Evolutionary conservation across 2,888 invertebrate species (phyloP).

Genomic region (Agonopterix alstromeriana): DNA sequence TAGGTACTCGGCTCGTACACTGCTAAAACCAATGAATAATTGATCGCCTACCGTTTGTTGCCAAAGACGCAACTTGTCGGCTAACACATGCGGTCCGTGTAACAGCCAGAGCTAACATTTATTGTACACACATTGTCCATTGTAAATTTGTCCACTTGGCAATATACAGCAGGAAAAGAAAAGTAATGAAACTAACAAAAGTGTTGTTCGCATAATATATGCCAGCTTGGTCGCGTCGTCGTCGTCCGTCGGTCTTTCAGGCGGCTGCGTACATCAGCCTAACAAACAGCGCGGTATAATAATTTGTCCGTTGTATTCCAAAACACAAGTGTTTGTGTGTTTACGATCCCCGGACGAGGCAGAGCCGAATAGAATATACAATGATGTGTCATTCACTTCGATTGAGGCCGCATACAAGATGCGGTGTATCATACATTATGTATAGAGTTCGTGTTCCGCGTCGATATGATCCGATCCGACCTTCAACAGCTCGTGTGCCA

Average conservation of each 20-base stretch:
- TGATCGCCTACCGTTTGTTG: constrained; percentile 39
- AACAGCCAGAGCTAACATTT: not conserved
- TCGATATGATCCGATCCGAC: constrained; percentile 31
- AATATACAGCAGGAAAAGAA: not conserved
- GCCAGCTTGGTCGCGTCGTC: not conserved
- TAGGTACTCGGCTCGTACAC: constrained; percentile 42
- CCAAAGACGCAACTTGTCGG: constrained; percentile 20
- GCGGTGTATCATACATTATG: constrained; percentile 58
- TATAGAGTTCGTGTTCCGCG: constrained; percentile 48
- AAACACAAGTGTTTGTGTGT: constrained; percentile 66
- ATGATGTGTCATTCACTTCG: constrained; percentile 71
- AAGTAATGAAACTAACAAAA: not conserved
- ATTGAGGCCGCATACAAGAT: constrained; percentile 69
- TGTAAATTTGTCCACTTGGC: not conserved
- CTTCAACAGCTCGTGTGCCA: constrained; percentile 26
- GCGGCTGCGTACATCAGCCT: constrained; percentile 10
- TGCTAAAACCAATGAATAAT: constrained; percentile 49
- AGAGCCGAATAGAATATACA: constrained; percentile 69
- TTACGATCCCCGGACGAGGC: constrained; percentile 63
- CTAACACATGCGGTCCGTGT: not conserved
- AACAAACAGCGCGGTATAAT: constrained; percentile 25
- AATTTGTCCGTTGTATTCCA: constrained; percentile 49
- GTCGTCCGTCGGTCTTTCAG: not conserved
- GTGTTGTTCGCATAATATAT: not conserved
- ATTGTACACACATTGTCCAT: not conserved